Base-by-base conservation (phyloP, 1,140 invertebrate species). In the Pseudomyrmex gracilis region DNA sequence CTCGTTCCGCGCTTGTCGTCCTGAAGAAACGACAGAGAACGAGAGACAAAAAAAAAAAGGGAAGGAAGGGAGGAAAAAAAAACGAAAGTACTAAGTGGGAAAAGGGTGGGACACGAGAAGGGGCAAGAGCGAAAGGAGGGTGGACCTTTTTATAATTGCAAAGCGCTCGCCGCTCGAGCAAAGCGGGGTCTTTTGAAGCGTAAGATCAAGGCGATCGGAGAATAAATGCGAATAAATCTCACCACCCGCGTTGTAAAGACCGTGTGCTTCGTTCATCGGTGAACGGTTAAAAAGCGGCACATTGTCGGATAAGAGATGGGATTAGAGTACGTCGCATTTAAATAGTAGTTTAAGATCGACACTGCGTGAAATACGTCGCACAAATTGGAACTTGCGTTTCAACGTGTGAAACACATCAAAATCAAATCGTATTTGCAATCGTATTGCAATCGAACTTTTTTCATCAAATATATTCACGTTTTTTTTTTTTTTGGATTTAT, bases 111-210 rank as follows among this genome's bases (percentile, higher is more conserved):
- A 68, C 49, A 68, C 34, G 34, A 58, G 55, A 55, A 71, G 63
- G 63, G 71, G 64, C 71, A 74, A 86, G 87, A 80, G 85, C 85
- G 85, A 80, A 87, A 89, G 80, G 83, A 84, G 78, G 84, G 61
- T 67, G 68, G 83, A 86, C 88, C 91, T 92, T 91, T 92, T 92
- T 92, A 90, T 92, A 91, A 92, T 93, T 93, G 91, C 91, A 90
- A 92, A 93, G 80, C 87, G 83, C 68, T 90, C 82, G 84, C 83
- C 84, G 87, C 71, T 83, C 85, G 70, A 85, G 66, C 80, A 80
- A 84, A 87, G 85, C 76, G 84, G 49, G 34, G 82, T 63, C 73
- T 89, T 90, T 89, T 86, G 82, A 90, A 91, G 84, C 89, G 85
- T 89, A 85, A 91, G 90, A 92, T 89, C 87, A 91, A 90, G 89